A percentile compares a stretch with the other conserved stretches of the same genome.
phyloP scores from a whole-genome alignment of 2,797 vertebrate species.

The Acanthurus tractus region DNA sequence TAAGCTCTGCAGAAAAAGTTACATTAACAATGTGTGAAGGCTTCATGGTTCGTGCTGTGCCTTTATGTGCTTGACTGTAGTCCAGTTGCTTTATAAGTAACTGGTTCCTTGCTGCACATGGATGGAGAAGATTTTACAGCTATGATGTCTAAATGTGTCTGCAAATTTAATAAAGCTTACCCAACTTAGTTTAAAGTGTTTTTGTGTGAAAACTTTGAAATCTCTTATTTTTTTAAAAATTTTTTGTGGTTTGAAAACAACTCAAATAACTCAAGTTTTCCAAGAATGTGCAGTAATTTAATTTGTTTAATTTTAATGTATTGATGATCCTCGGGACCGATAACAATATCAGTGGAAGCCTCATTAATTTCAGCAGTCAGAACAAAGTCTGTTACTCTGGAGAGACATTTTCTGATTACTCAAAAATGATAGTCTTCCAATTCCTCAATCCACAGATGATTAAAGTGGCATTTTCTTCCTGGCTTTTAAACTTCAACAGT shows the following conservation, averaged over 20 bases:
- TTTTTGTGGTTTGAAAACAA: slow-evolving; percentile 11
- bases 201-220: slow-evolving; percentile 17
- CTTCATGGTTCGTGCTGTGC: slow-evolving; percentile 59
- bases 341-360: slow-evolving; percentile 70
- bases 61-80: slow-evolving; percentile 44
- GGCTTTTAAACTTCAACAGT: slow-evolving; percentile 91
- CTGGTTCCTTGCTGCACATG: slow-evolving; percentile 41
- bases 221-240: background rate
- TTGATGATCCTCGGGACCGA: slow-evolving; percentile 65
- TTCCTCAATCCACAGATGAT: slow-evolving; percentile 88
- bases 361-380: slow-evolving; percentile 73
- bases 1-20: slow-evolving; percentile 30
- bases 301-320: slow-evolving; percentile 67
- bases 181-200: slow-evolving; percentile 36
- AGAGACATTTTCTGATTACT: slow-evolving; percentile 78
- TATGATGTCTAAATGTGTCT: slow-evolving; percentile 56
- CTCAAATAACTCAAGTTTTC: slow-evolving; percentile 29
- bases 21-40: slow-evolving; percentile 36
- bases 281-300: slow-evolving; percentile 64
- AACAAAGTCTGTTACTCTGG: slow-evolving; percentile 73
- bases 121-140: slow-evolving; percentile 49
- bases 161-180: slow-evolving; percentile 70
- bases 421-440: slow-evolving; percentile 74
- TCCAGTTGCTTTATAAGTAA: slow-evolving; percentile 71
- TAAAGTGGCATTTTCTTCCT: slow-evolving; percentile 89